Conservation (phyloP, 2,113 vertebrate species). For the Odocoileus virginianus region DNA sequence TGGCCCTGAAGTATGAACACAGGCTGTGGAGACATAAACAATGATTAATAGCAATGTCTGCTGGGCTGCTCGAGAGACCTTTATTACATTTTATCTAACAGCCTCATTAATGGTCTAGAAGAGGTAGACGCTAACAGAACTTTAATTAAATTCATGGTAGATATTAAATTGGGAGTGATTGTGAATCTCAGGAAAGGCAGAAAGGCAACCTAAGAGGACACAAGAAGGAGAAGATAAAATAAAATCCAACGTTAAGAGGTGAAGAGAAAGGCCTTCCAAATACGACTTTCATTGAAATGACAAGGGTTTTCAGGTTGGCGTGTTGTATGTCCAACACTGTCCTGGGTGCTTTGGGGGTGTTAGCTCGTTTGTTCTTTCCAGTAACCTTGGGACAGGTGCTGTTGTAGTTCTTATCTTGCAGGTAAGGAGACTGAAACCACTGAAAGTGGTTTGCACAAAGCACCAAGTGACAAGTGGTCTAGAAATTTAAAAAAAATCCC, state of each 20-base stretch:
- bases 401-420: neutral
- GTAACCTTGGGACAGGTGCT: rapidly evolving
- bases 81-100: conserved; percentile 55
- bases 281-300: neutral
- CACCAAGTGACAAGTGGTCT: neutral
- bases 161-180: conserved; percentile 63
- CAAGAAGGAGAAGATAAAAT: conserved; percentile 14
- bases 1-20: neutral
- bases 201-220: neutral
- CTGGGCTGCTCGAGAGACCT: conserved; percentile 16
- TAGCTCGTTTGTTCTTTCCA: neutral
- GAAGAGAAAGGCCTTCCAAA: neutral
- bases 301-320: neutral
- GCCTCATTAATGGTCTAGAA: conserved; percentile 58
- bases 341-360: neutral
- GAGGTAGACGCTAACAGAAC: conserved; percentile 51
- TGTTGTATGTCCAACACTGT: neutral
- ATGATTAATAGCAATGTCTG: conserved; percentile 13
- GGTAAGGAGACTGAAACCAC: neutral
- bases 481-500: neutral
- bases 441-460: neutral
- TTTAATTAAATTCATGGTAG: conserved; percentile 68
- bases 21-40: neutral
- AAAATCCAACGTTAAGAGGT: neutral
- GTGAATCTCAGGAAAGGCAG: conserved; percentile 21